Evolutionary conservation across 2,888 invertebrate genomes (phyloP).

Genomic region (Caradrina kadenii): DNA sequence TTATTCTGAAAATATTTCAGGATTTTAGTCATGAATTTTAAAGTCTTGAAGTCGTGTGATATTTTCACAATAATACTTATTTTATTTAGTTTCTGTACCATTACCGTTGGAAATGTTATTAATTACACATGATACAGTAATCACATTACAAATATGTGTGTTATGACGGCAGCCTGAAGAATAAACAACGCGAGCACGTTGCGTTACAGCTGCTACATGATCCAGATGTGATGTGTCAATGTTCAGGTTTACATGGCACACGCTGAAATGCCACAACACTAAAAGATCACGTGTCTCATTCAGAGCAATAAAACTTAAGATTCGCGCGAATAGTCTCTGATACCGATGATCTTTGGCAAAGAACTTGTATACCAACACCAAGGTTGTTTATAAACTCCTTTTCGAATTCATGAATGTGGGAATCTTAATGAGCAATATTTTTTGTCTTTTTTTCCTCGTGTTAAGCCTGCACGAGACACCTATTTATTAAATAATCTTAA

Average conservation of each 20-base stretch:
- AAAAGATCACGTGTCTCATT: slow-evolving; percentile 10
- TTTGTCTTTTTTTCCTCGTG: slow-evolving; percentile 7
- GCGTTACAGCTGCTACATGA: slow-evolving; percentile 27
- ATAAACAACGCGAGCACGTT: slow-evolving; percentile 53
- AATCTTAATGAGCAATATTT: neutral
- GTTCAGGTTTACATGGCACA: slow-evolving; percentile 18
- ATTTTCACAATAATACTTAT: slow-evolving; percentile 3
- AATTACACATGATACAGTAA: slow-evolving; percentile 56
- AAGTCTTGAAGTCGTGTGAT: slow-evolving; percentile 15
- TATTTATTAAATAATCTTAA: neutral
- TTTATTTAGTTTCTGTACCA: slow-evolving; percentile 20
- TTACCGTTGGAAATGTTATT: slow-evolving; percentile 50
- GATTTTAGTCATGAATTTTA: neutral
- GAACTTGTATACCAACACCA: slow-evolving; percentile 6
- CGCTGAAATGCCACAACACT: slow-evolving; percentile 15
- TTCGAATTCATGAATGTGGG: slow-evolving; percentile 4
- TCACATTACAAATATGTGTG: slow-evolving; percentile 57
- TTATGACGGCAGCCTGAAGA: slow-evolving; percentile 41
- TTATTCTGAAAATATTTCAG: slow-evolving; percentile 8
- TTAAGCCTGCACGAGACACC: slow-evolving; percentile 10
- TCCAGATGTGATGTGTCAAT: slow-evolving; percentile 39
- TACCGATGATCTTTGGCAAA: slow-evolving; percentile 9
- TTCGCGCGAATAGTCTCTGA: neutral
- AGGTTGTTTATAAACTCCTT: slow-evolving; percentile 13
- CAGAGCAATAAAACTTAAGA: slow-evolving; percentile 1